Evolutionary conservation across 2,113 vertebrate genomes (phyloP), one percentile per base, ranked within the genome.

Genomic region (Ictalurus furcatus): DNA sequence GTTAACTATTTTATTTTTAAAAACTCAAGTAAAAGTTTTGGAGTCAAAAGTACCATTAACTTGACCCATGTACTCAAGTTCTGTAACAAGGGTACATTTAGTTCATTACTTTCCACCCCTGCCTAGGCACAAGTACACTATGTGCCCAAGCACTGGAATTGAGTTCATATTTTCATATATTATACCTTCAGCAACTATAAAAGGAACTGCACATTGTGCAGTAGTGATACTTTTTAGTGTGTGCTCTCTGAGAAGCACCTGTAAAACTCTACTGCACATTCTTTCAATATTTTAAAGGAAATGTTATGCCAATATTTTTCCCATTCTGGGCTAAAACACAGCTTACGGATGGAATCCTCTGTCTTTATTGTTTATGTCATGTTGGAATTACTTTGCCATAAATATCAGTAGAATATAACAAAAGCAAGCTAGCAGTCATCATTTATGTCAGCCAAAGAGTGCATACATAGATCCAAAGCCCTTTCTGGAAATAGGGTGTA

Each of bases 401-500:
- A 87, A 52, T 67, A 87, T 54, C 17, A 81, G 85, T 12, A 40
- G 28, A 48, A 59, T n/a, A 16, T 69, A 58, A 74, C 63, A 58
- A n/a, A 81, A 81, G 61, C 52, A 80, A 87, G n/a, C 28, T 9
- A 56, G 25, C 28, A 59, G 52, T 73, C n/a, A 69, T 54, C 13
- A 61, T 48, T 54, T 76, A 14, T 65, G 30, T 73, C 16, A 76
- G 63, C 40, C 52, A 65, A 63, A 78, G 76, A 74, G 59, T 59
- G 84, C 58, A 87, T 61, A 61, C 48, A n/a, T 84, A 52, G 48
- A 23, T 30, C 67, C 8, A 52, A 63, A 34, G 71, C 63, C 2
- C 19, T 52, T 14, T 85, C 30, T 84, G 44, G 76, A 86, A 85
- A 52, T 30, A 19, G 83, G 8, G 44, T 84, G 69, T 86, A 84